Conservation (phyloP, 2,113 vertebrate genomes). For the Phoenicopterus ruber region DNA sequence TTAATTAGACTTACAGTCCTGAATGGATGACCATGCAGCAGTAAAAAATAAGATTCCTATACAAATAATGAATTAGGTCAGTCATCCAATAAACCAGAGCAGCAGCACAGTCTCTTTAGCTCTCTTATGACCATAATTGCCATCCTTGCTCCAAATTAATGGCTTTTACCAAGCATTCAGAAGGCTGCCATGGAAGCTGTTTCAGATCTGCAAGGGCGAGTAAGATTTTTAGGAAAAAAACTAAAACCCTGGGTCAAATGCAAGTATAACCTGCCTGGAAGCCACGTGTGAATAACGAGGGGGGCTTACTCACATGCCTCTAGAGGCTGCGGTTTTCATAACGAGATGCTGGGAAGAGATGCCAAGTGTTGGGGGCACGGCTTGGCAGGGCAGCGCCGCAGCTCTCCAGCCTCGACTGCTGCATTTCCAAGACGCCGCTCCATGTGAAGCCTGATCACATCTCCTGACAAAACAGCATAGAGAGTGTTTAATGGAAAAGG, state of each 20-base stretch:
- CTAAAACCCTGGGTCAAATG: neutral
- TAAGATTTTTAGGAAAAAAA: neutral
- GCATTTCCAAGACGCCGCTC: accelerated
- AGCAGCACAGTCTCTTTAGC: neutral
- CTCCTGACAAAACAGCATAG: neutral
- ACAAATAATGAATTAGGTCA: neutral
- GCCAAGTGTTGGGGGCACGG: neutral
- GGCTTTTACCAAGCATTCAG: neutral
- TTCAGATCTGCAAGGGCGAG: neutral
- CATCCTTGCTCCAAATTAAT: neutral
- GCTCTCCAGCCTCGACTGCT: neutral
- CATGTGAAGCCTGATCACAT: accelerated
- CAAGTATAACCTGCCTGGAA: neutral
- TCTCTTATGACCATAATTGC: neutral
- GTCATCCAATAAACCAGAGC: neutral
- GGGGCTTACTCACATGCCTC: accelerated
- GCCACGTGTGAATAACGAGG: accelerated
- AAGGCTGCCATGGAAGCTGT: neutral
- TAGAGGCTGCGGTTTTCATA: neutral
- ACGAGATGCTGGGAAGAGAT: neutral
- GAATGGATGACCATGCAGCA: neutral
- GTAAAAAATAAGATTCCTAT: neutral
- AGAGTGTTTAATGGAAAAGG: neutral
- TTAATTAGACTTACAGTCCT: slow-evolving; percentile 18
- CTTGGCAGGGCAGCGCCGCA: accelerated